A percentile compares a stretch with the other conserved stretches of the same genome.
Conservation (phyloP, 2,797 vertebrate genomes). For the Manis javanica region DNA sequence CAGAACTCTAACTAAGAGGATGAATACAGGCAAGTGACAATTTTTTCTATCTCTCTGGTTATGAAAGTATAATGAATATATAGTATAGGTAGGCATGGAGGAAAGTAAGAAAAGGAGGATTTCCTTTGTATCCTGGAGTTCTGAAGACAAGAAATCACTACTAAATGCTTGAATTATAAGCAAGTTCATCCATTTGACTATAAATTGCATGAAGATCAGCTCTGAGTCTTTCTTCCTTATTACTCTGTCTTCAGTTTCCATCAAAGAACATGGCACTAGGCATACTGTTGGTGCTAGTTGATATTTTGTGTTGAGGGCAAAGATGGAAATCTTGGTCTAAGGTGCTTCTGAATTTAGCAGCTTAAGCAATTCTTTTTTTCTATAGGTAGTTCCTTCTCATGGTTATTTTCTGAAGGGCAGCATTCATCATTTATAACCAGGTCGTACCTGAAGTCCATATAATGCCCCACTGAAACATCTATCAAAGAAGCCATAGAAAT, state of each 20-base stretch:
- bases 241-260: not conserved
- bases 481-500: not conserved
- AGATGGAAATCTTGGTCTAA: not conserved
- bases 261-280: not conserved
- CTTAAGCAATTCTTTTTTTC: not conserved
- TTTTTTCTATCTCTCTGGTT: slow-evolving; percentile 1
- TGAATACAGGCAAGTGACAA: not conserved
- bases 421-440: not conserved
- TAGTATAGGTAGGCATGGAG: not conserved
- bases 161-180: not conserved
- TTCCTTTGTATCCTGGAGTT: slow-evolving; percentile 45
- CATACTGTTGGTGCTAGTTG: not conserved
- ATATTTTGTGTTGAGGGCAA: not conserved
- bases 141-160: not conserved
- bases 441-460: not conserved
- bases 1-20: not conserved
- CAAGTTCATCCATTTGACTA: not conserved
- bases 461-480: not conserved
- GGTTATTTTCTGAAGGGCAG: slow-evolving; percentile 31
- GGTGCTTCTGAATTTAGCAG: not conserved
- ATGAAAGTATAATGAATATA: slow-evolving; percentile 10
- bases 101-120: slow-evolving; percentile 19
- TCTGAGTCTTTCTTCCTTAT: not conserved
- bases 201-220: not conserved
- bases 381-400: not conserved